Evolutionary conservation across 2,888 invertebrate genomes (phyloP), one percentile per base, ranked within the genome.

Genomic region (Alentia gelatinosa): DNA sequence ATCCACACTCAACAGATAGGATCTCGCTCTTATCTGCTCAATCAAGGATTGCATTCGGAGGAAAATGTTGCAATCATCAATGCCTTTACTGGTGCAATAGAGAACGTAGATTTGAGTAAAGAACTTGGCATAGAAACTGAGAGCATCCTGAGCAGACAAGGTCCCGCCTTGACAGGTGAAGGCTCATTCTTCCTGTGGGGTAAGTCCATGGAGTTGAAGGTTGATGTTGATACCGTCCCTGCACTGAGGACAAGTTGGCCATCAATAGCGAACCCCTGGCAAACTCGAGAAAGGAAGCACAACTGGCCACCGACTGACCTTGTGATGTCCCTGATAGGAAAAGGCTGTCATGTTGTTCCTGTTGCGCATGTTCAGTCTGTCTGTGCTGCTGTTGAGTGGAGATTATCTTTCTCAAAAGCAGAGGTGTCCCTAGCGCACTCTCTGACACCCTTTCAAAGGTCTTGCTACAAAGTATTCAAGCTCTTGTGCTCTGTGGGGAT

Each of bases 341-440:
- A 26, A 15, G 74, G 74, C 4, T 74, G 74, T 74, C 74, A 74
- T 74, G 33, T 33, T 15, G 74, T 74, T 15, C 74, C 74, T 3
- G 74, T 74, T 74, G 3, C 74, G 30, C 74, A 74, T 33, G 26
- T 33, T 3, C 4, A 12, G 1, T 30, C 30, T 33, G 26, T 1
- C 3, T 26, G 26, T 74, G 30, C 74, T 33, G 1, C 4, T 74
- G 33, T 74, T 33, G 74, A 74, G 74, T 74, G 74, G 74, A 26
- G 74, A 12, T 15, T 74, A 5, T 74, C 74, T 74, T 74, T 74
- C 74, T 74, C 74, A 74, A 74, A 74, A 26, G 74, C 74, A 74
- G 74, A 74, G 74, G 74, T 74, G n/a, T 12, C 1, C 4, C 33
- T 74, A n/a, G 74, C 74, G 12, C 74, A 74, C 30, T 26, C 74